phyloP scores from a whole-genome alignment of 2,113 vertebrate species.

The Sporophila hypoxantha region DNA sequence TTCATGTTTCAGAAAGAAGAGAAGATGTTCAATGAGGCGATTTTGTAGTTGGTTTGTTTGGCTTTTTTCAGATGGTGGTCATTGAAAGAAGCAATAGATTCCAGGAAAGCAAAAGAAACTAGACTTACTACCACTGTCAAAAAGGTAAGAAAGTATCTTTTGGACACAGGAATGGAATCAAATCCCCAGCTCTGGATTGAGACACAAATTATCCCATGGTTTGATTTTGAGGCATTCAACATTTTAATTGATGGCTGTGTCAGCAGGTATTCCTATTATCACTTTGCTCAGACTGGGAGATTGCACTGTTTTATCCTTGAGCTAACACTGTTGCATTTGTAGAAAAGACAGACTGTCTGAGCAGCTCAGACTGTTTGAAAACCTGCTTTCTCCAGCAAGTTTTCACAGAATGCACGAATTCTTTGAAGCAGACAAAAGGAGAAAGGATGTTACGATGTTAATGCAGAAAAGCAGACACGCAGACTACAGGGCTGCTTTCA shows the following conservation, averaged over 20 bases:
- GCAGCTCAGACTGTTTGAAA: neutral
- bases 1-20: neutral
- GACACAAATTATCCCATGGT: neutral
- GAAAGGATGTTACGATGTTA: neutral
- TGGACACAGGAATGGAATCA: neutral
- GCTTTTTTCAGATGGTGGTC: accelerated
- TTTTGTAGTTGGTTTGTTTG: neutral
- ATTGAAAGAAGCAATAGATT: neutral
- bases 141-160: neutral
- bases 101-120: neutral
- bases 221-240: neutral
- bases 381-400: neutral
- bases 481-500: neutral
- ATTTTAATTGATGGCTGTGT: neutral
- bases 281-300: neutral
- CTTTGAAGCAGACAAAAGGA: neutral
- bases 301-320: neutral
- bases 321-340: neutral
- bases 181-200: neutral
- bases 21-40: neutral
- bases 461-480: neutral
- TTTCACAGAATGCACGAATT: neutral
- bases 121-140: neutral
- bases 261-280: neutral
- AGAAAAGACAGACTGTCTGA: neutral